Base-by-base conservation (phyloP, 53 echinoderm and acorn worm genomes). In the Actinopyga echinites region DNA sequence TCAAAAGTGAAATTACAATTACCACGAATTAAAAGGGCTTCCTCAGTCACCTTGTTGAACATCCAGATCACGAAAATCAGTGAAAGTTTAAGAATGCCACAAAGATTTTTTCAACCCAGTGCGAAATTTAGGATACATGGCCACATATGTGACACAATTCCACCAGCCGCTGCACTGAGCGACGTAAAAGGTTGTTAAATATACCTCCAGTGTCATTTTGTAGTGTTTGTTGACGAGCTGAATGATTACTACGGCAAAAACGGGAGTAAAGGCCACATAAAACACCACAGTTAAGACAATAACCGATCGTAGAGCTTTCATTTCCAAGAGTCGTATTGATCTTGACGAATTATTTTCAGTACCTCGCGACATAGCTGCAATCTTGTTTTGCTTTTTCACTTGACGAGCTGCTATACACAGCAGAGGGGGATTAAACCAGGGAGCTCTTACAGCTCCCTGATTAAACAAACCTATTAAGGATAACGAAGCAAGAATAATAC, bases 111-210 rank as follows among this genome's bases (percentile, higher is more conserved):
- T 63, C 63, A 44, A 24, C 40, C 20, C 43, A 10, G 8, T 23
- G 38, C 71, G 38, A 71, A 71, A 44, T 44, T 71, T 40, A 40
- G 40, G 40, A 44, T 40, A 71, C 45, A 71, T 71, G 44, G 22
- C 38, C 22, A 71, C 45, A 23, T 71, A 71, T 17, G 44, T 40
- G 6, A 71, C 11, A 21, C 71, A 71, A 26, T 71, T 71, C 43
- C 22, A 42, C 71, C 71, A 71, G 40, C 71, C 38, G 19, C 44
- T 71, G 42, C 42, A 40, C n/a, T 40, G 44, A 32, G 43, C 44
- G 10, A 34, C 22, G 25, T 71, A 71, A 34, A 42, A 71, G 4
- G 37, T 34, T 35, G 25, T 17, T 3, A 44, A 42, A 4, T 25
- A 44, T 8, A 22, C 25, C 19, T 9, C 45, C 3, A 34, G 1